Base-by-base conservation (phyloP, 2,888 invertebrate genomes). In the Augochlorella aurata region DNA sequence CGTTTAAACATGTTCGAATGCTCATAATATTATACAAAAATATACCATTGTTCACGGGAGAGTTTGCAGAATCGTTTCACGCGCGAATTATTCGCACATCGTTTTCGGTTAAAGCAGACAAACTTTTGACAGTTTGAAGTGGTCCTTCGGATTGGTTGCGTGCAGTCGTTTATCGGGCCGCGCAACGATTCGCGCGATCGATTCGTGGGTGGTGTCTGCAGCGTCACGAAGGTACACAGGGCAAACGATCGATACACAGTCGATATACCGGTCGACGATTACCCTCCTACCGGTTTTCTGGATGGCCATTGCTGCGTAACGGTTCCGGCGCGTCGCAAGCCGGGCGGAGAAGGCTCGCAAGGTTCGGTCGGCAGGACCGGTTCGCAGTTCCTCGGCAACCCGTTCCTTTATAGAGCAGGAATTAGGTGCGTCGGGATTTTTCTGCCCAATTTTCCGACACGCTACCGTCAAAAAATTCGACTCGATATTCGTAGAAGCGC, bases 241-340 rank as follows among this genome's bases (percentile, higher is more conserved):
- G 69, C 58, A 49, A 52, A 54, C 63, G 54, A 38, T 63, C 38
- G 38, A 38, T 29, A 29, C 16, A 18, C 65, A n/a, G 69, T 50
- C 75, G 81, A 74, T 80, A 72, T 58, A 76, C 77, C 68, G 72
- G 72, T 84, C 66, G 68, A 72, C 78, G 83, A 83, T 87, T 82
- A 85, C 71, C 80, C 77, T 82, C 77, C 77, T 87, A 87, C 87
- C 87, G 87, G 87, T 83, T 87, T 87, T 83, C 85, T 85, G 87
- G 83, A 83, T 69, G 79, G 72, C 65, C 76, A 70, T 87, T 83
- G 61, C 80, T 70, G 74, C 83, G 83, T 88, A 87, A 89, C 89
- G 89, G 89, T 89, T 81, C 81, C 65, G 71, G 21, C 72, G 38
- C 38, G 38, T 38, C 38, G 38, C 38, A 5, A 1, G 38, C 38